These are phyloP conservation scores for Nesoenas mayeri DNA, from an alignment of 2,113 vertebrate genomes.

Conservation along the genomic window DNA sequence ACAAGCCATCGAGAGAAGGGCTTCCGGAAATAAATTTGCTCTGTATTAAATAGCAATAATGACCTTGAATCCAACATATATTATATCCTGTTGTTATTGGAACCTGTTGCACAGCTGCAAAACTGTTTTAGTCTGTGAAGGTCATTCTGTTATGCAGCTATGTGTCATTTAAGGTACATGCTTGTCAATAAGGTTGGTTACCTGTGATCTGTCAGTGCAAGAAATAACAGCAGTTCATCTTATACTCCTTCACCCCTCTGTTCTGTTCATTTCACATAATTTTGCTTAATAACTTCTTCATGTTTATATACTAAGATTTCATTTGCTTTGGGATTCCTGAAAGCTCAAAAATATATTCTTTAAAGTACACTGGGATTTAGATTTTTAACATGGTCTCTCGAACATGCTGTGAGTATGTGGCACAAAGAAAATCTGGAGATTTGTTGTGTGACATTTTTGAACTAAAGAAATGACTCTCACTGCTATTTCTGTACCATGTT, in stretches of 20 bases:
- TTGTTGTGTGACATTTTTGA: neutral
- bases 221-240: neutral
- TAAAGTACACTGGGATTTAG: neutral
- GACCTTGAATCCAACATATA: constrained; percentile 17
- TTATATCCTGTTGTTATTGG: neutral
- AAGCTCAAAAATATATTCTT: neutral
- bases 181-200: neutral
- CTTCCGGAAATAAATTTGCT: neutral
- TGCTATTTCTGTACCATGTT: neutral
- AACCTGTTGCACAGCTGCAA: constrained; percentile 44
- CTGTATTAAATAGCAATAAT: constrained; percentile 6
- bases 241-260: neutral
- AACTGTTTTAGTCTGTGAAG: constrained; percentile 10
- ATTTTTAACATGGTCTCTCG: neutral
- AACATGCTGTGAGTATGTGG: neutral
- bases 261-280: neutral
- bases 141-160: neutral
- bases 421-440: neutral
- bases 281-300: neutral
- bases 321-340: neutral
- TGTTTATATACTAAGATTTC: neutral
- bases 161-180: neutral
- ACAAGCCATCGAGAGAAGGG: neutral
- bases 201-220: neutral
- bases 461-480: neutral